Evolutionary conservation across 2,888 invertebrate genomes (phyloP), one percentile per base, ranked within the genome.

Genomic region (Lasioglossum calceatum): DNA sequence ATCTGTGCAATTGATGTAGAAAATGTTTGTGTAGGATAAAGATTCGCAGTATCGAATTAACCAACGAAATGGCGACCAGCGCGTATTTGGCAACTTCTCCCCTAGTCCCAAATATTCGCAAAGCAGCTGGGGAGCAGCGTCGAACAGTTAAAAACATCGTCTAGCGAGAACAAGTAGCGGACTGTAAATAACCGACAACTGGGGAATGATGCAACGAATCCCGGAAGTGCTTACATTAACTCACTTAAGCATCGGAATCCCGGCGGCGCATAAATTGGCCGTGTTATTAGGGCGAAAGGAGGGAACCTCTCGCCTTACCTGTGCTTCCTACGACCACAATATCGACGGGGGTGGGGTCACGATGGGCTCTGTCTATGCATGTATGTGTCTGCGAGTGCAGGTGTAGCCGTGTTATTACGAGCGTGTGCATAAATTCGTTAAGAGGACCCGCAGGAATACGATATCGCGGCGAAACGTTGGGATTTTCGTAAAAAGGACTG

Each of bases 401-500:
- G 64, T 39, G 77, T 44, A 47, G 44, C 23, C 32, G 42, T 32
- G 74, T 85, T 77, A 70, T 79, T 64, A 67, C 79, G n/a, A 44
- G 77, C 16, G 81, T 81, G 72, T 67, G 79, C 58, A 81, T 86
- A 83, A 86, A 85, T 86, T 87, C 79, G 82, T 84, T 79, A 86
- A 85, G 58, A 44, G 82, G 67, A 27, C 86, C 86, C 88, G 36
- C 27, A 73, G 85, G 87, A 81, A 83, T 83, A 83, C 76, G 81
- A 85, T 83, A 79, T 83, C 79, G 79, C 71, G 88, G 67, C 27
- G 84, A 64, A 80, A 74, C 71, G 81, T 81, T 70, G 77, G 81
- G 76, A 74, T 87, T 85, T 88, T 82, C 71, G 82, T 88, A 84
- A 88, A 89, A 84, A 89, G 73, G 76, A 84, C 75, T 70, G 82